Base-by-base conservation (phyloP, 2,797 vertebrate genomes). In the Enteromius argenteus region DNA sequence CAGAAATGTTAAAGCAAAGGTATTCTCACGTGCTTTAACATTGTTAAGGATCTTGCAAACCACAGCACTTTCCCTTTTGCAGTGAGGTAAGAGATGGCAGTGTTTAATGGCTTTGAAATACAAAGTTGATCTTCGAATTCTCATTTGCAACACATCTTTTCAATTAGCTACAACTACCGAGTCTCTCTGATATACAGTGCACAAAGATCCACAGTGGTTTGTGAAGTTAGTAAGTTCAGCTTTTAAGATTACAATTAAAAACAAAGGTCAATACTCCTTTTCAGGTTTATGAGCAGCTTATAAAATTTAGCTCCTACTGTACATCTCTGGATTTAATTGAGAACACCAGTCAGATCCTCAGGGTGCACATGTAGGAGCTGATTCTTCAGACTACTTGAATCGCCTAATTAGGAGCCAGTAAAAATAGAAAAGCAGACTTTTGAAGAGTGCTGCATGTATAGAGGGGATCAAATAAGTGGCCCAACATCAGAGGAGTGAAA, bases 381-480 rank as follows among this genome's bases (percentile, higher is more conserved):
- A 83, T 37, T 73, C 60, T 80, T 49, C 49, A 66, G 51, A 69
- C 73, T 58, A 68, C 77, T 56, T 37, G 44, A 88, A 79, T 23
- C 37, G 27, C 71, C 74, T 87, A 85, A 88, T 87, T 85, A 85
- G 87, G 64, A 39, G 35, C 15, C 73, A 27, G 49, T 56, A 68
- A 58, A 69, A 77, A 67, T 69, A 80, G 53, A 44, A 83, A 84
- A 84, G 30, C 32, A 69, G 32, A 84, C 77, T 78, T 81, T 32
- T 81, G 37, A 85, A 77, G 77, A 79, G n/a, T 42, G 42, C 71
- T n/a, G 44, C 42, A 39, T 69, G 80, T 46, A 71, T 19, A 44
- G 53, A 58, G 62, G 21, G 51, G 60, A 58, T 71, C 30, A 74
- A 81, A 82, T 86, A 67, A 75, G 84, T 81, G 80, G 56, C 30